phyloP scores from a whole-genome alignment of 2,113 vertebrate species.

The Ammodramus savannarum region DNA sequence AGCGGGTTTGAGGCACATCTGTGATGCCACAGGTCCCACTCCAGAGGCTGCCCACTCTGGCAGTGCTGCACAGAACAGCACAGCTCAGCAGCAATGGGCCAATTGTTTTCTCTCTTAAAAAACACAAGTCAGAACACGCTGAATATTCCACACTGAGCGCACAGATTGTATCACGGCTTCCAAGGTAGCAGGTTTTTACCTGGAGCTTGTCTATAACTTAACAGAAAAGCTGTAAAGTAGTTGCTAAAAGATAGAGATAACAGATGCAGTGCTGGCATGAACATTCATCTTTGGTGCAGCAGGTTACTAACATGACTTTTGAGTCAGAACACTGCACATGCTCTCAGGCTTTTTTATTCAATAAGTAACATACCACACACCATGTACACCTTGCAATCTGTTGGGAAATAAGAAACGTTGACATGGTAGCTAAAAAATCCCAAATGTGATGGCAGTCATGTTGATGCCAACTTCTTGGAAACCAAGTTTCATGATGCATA shows the following conservation, averaged over 20 bases:
- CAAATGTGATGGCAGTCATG: background rate
- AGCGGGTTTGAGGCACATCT: background rate
- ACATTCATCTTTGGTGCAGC: background rate
- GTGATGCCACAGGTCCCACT: background rate
- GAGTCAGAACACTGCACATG: background rate
- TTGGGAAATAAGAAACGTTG: background rate
- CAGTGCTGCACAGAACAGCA: fast-evolving
- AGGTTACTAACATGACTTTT: background rate
- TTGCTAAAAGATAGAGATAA: background rate
- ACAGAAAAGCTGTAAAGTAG: background rate
- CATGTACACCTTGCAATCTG: background rate
- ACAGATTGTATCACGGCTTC: background rate
- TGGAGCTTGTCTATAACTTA: background rate
- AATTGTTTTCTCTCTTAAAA: background rate
- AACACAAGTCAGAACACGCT: background rate
- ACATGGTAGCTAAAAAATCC: background rate
- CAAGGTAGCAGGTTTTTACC: background rate
- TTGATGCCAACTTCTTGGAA: background rate
- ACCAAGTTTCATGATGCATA: background rate
- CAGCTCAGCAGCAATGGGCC: background rate
- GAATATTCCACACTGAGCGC: background rate
- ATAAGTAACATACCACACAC: background rate
- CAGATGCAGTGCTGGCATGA: background rate
- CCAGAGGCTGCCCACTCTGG: background rate
- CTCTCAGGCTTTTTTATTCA: background rate